Conservation (phyloP, 2,797 vertebrate genomes). For the Lophius americanus region DNA sequence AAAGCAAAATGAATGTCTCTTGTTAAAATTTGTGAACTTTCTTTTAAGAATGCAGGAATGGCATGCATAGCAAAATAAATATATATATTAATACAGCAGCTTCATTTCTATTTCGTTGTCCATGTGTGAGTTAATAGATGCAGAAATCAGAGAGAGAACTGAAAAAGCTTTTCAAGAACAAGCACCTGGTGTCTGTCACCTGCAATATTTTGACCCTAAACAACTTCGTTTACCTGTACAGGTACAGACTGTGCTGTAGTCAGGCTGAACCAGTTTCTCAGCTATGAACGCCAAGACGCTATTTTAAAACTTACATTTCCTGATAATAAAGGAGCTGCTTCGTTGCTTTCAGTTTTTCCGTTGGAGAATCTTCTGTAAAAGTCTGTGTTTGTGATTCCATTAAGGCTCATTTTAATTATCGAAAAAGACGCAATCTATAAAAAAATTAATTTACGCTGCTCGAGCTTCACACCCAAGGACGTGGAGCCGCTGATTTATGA, state of each 20-base stretch:
- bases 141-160: conserved; percentile 22
- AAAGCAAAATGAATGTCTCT: neutral
- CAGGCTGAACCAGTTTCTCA: too few species aligned
- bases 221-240: too few species aligned
- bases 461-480: neutral
- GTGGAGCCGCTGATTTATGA: neutral
- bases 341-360: conserved; percentile 21
- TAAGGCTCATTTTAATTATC: conserved; percentile 57
- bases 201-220: too few species aligned
- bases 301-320: conserved; percentile 68
- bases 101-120: neutral
- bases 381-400: neutral
- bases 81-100: neutral
- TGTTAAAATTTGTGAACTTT: neutral
- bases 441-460: neutral
- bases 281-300: neutral
- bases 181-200: conserved; percentile 16
- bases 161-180: neutral
- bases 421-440: neutral
- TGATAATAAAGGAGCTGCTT: conserved; percentile 63
- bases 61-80: neutral
- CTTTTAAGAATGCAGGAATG: neutral
- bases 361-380: neutral
- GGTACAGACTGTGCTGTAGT: too few species aligned
- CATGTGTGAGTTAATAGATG: conserved; percentile 35